phyloP scores from a whole-genome alignment of 2,888 invertebrate genomes.

The Idaea dimidiata region DNA sequence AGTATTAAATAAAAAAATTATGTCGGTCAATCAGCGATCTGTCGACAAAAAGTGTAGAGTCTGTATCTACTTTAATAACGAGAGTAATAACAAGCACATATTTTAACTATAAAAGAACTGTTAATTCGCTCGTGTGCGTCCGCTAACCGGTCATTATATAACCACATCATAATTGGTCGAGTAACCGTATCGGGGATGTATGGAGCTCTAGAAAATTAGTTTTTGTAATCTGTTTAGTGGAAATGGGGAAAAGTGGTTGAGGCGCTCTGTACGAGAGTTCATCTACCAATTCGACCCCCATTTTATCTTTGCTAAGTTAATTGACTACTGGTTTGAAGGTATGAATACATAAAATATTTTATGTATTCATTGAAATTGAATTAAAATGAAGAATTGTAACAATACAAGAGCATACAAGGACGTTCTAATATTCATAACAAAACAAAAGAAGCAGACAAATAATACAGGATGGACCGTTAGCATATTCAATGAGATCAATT shows the following conservation, averaged over 20 bases:
- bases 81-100: conserved; percentile 13
- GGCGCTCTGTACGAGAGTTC: background rate
- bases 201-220: background rate
- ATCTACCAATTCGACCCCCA: background rate
- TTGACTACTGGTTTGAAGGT: too few relatives aligned
- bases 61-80: background rate
- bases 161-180: conserved; percentile 10
- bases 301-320: too few relatives aligned
- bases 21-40: background rate
- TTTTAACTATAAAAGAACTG: conserved; percentile 28
- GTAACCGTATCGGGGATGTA: conserved; percentile 22
- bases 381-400: conserved; percentile 13
- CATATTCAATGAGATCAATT: background rate
- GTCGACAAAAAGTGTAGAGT: background rate
- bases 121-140: conserved; percentile 34
- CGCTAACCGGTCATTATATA: conserved; percentile 32
- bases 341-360: too few relatives aligned
- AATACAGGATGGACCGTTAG: background rate
- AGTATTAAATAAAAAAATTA: background rate
- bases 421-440: conserved; percentile 58
- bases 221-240: background rate
- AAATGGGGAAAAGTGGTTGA: background rate
- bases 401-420: conserved; percentile 10
- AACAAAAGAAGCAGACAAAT: conserved; percentile 59
- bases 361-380: background rate